Percentiles rank a stretch among this genome's conserved stretches.
Conservation (phyloP, 2,113 vertebrate genomes). For the Leucosticte australis region DNA sequence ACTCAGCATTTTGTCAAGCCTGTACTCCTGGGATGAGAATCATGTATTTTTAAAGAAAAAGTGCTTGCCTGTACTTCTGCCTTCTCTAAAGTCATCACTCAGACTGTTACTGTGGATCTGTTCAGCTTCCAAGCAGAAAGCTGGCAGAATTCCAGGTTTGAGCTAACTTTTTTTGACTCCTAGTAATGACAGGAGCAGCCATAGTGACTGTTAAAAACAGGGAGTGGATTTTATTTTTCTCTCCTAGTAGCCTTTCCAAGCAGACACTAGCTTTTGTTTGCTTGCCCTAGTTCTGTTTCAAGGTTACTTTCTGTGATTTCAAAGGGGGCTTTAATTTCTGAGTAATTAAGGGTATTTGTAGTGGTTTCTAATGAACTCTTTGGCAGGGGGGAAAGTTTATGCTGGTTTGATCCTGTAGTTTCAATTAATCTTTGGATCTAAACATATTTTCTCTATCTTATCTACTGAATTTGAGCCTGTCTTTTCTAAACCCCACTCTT, state of each 20-base stretch:
- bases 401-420: neutral
- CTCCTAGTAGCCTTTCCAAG: neutral
- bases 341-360: neutral
- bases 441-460: neutral
- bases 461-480: neutral
- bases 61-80: neutral
- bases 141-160: neutral
- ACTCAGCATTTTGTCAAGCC: neutral
- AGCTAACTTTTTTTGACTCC: neutral
- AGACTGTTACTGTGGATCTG: neutral
- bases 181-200: neutral
- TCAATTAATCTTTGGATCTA: neutral
- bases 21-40: neutral
- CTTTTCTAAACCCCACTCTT: neutral
- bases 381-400: rapidly evolving
- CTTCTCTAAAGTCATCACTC: neutral
- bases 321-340: neutral
- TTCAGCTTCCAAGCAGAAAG: neutral
- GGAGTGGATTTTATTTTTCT: neutral
- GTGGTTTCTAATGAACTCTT: neutral
- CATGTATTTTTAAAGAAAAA: neutral
- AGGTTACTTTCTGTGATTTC: neutral
- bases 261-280: neutral
- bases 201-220: neutral
- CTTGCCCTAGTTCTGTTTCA: neutral